Base-by-base conservation (phyloP, 2,113 vertebrate genomes). In the Bombycilla garrulus region DNA sequence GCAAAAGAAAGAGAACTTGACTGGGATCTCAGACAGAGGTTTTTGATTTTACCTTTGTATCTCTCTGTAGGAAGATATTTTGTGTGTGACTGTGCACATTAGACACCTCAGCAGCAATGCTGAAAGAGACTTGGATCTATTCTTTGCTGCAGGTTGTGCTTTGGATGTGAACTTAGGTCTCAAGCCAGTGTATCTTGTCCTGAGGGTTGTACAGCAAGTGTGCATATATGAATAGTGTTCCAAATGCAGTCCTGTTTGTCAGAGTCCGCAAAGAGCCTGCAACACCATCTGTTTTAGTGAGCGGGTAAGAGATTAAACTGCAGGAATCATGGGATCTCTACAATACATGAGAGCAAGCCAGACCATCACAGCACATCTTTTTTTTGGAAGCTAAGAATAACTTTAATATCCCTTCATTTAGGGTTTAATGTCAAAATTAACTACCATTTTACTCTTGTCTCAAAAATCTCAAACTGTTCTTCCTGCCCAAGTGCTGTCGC, bases 241-340 rank as follows among this genome's bases (percentile, higher is more conserved):
- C 79, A 89, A 92, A 56, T 44, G 35, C 88, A 81, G 81, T 92
- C 67, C 1, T 88, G 51, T 93, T 91, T 96, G 85, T 93, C 85
- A 92, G 94, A 82, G 71, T 90, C 93, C 95, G 79, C 58, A 88
- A 92, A 94, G 79, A 96, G 94, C 82, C 81, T 92, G 60, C 82
- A 95, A 92, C 60, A 78, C 87, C 94, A 92, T 96, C 94, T 95
- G 88, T 83, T 95, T 96, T 74, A 92, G 45, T 73, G 76, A 88
- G 79, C 4, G 5, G 79, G 54, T 73, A 93, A 91, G n/a, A 86
- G 61, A 91, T 91, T 93, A 92, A 95, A 66, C 83, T 87, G 47
- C 73, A 89, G 81, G 65, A 91, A 78, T 87, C 91, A 67, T 9
- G 11, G 77, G 81, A 81, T 89, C 65, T 88, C 9, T 67, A 62